phyloP scores from a whole-genome alignment of 1,140 invertebrate genomes.

The Triops cancriformis region DNA sequence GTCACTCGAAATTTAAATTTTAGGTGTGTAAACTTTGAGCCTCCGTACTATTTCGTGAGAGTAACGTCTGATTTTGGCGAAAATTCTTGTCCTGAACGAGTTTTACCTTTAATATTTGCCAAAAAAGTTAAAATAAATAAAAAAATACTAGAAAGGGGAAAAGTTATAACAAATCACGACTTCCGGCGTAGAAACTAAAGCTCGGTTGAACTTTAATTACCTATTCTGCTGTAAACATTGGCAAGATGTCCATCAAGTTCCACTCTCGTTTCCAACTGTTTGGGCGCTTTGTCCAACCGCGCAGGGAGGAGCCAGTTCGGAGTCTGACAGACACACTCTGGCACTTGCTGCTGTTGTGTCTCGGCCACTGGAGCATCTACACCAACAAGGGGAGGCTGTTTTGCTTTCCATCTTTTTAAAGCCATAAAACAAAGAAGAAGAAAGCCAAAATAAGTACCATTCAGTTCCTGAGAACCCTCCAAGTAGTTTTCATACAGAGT shows the following conservation, averaged over 20 bases:
- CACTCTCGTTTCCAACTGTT: slow-evolving; percentile 31
- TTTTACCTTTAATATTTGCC: too few species aligned
- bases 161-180: too few species aligned
- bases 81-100: too few species aligned
- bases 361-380: neutral
- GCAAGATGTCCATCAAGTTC: slow-evolving; percentile 30
- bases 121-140: too few species aligned
- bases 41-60: too few species aligned
- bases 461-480: slow-evolving; percentile 45
- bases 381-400: slow-evolving; percentile 4
- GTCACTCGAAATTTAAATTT: too few species aligned
- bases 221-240: slow-evolving; percentile 31
- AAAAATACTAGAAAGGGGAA: too few species aligned
- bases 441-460: slow-evolving; percentile 27
- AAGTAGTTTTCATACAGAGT: slow-evolving; percentile 40
- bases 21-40: too few species aligned
- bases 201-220: slow-evolving; percentile 25
- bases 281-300: neutral
- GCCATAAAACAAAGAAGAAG: neutral
- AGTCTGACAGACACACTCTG: slow-evolving; percentile 21
- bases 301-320: neutral
- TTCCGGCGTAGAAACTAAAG: neutral
- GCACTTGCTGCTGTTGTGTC: neutral
- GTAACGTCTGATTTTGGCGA: too few species aligned
- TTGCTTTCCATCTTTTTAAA: slow-evolving; percentile 14